Conservation (phyloP, 2,797 vertebrate species). For the Pagetopsis macropterus region DNA sequence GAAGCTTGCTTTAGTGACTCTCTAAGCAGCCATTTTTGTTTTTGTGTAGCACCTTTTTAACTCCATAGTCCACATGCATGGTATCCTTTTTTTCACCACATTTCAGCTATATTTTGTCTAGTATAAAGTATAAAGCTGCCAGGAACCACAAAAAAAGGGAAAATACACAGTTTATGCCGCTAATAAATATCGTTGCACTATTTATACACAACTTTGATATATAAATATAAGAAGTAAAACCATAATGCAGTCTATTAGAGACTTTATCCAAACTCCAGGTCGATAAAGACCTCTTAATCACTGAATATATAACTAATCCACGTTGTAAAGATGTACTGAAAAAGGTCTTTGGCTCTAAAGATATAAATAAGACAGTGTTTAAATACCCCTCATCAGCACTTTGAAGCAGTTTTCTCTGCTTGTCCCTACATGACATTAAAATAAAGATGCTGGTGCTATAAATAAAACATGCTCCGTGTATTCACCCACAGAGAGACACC, state of each 20-base stretch:
- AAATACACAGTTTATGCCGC: neutral
- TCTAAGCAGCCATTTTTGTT: neutral
- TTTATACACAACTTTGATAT: neutral
- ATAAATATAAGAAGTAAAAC: neutral
- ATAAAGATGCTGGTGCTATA: conserved; percentile 3
- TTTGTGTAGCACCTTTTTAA: neutral
- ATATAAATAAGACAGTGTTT: neutral
- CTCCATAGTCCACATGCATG: neutral
- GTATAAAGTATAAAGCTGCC: neutral
- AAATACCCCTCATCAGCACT: neutral
- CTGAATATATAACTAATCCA: neutral
- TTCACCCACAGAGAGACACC: neutral
- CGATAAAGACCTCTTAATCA: neutral
- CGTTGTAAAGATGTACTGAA: neutral
- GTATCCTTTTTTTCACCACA: neutral
- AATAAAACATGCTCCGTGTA: neutral
- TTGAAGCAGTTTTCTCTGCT: neutral
- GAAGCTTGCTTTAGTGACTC: neutral
- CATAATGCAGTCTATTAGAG: neutral
- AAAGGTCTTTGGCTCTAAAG: neutral
- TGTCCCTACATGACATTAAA: neutral
- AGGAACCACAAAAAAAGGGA: neutral
- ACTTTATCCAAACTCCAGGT: neutral
- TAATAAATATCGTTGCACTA: neutral
- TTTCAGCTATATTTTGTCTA: neutral